These are phyloP conservation scores for Sylvia borin DNA, from an alignment of 2,797 vertebrate species.

Conservation along the genomic window DNA sequence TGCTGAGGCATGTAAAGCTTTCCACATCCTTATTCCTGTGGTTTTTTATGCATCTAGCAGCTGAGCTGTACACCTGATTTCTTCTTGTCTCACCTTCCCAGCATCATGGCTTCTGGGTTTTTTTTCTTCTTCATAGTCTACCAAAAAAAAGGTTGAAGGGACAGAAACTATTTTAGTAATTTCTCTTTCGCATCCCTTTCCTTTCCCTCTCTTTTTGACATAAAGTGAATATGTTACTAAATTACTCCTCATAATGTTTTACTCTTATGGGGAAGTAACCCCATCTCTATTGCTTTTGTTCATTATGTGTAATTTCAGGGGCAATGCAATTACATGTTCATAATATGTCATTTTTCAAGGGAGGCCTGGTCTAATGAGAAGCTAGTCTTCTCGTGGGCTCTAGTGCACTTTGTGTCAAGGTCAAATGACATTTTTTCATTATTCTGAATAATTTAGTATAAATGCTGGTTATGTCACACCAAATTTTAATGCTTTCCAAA, in stretches of 20 bases:
- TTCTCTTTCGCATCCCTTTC: background rate
- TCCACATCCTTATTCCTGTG: background rate
- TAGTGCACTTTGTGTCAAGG: background rate
- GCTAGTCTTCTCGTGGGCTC: background rate
- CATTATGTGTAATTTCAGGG: background rate
- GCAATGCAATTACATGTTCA: background rate
- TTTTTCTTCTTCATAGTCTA: background rate
- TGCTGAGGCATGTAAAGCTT: background rate
- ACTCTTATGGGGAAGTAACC: background rate
- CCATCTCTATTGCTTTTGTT: background rate
- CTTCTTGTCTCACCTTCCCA: background rate
- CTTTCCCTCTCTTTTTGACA: background rate
- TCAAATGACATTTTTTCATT: background rate
- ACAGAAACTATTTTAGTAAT: background rate
- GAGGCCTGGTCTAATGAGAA: background rate
- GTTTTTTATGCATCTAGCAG: background rate
- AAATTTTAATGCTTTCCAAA: background rate
- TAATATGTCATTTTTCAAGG: background rate
- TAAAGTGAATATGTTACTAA: background rate
- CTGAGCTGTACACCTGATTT: background rate
- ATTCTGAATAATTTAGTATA: background rate
- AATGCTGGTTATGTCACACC: background rate
- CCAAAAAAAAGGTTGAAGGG: background rate
- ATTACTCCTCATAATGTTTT: background rate
- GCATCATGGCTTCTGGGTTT: background rate